phyloP scores from a whole-genome alignment of 2,888 invertebrate genomes.

The Chloroclysta siterata region DNA sequence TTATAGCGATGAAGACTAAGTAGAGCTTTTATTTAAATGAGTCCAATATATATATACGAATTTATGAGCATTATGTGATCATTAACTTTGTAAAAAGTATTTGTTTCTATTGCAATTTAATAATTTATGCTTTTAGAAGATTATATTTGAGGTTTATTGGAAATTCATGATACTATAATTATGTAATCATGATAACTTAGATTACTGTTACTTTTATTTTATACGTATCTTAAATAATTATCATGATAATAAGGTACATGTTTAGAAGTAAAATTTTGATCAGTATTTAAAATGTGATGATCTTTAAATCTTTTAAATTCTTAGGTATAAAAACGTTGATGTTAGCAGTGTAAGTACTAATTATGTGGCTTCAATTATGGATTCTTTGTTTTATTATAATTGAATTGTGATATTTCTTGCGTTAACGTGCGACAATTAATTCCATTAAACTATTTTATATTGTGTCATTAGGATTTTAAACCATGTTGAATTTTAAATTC shows the following conservation, averaged over 20 bases:
- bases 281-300: not conserved
- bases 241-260: not conserved
- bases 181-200: not conserved
- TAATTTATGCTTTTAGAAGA: not conserved
- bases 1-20: conserved; percentile 34
- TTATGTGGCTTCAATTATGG: not conserved
- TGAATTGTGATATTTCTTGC: conserved; percentile 1
- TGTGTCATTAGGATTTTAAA: not conserved
- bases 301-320: not conserved
- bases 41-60: conserved; percentile 3
- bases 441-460: not conserved
- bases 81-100: not conserved
- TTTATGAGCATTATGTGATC: not conserved
- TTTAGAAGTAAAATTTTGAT: conserved; percentile 1
- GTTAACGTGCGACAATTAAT: not conserved
- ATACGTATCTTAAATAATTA: not conserved
- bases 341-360: not conserved
- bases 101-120: not conserved
- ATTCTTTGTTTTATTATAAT: not conserved
- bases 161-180: not conserved
- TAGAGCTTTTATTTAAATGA: not conserved
- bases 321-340: not conserved
- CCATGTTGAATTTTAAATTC: conserved; percentile 1
- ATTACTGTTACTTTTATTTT: not conserved
- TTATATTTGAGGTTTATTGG: not conserved